Conservation (phyloP, 1,140 invertebrate species). For the Drosophila takahashii region DNA sequence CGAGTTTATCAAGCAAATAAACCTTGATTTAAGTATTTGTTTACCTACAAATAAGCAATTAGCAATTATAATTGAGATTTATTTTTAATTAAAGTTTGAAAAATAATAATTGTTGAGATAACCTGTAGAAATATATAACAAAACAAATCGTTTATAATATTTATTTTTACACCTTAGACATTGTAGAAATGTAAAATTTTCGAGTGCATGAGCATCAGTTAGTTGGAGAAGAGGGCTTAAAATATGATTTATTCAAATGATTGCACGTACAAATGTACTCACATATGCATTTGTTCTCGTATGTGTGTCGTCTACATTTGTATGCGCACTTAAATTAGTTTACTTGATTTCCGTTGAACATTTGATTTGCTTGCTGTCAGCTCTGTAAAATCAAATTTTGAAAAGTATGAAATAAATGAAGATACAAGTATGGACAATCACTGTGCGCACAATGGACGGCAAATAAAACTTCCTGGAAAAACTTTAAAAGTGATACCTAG, state of each 20-base stretch:
- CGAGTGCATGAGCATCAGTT: background rate
- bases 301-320: background rate
- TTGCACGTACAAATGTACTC: conserved; percentile 2
- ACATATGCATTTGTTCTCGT: background rate
- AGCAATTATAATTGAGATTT: too few species aligned
- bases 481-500: conserved; percentile 14
- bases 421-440: conserved; percentile 4
- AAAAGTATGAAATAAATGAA: conserved; percentile 16
- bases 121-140: too few species aligned
- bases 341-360: conserved; percentile 51
- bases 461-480: background rate
- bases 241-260: conserved; percentile 56
- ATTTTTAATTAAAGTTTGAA: too few species aligned
- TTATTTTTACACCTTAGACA: background rate
- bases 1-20: too few species aligned
- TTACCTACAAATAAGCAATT: too few species aligned
- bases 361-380: conserved; percentile 33
- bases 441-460: background rate
- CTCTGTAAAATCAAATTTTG: conserved; percentile 16
- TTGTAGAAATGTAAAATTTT: background rate
- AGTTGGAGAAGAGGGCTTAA: background rate
- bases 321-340: conserved; percentile 50
- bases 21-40: too few species aligned
- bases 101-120: too few species aligned
- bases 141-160: too few species aligned